A percentile compares a stretch with the other conserved stretches of the same genome.
These are phyloP conservation scores for Eupithecia insigniata DNA, from an alignment of 2,888 invertebrate genomes.

Conservation along the genomic window DNA sequence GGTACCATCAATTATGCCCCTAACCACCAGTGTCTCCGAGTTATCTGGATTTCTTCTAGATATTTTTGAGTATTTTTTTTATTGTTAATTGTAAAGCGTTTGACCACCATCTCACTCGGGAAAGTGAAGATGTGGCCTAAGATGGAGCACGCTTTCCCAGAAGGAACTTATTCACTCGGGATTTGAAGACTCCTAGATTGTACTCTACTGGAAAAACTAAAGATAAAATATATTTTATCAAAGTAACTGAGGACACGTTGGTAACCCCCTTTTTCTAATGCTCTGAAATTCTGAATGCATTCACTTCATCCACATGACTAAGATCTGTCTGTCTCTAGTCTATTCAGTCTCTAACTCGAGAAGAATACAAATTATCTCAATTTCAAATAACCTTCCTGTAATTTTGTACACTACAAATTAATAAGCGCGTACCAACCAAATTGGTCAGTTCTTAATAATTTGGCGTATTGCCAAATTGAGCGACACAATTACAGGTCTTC, in stretches of 20 bases:
- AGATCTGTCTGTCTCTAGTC: background rate
- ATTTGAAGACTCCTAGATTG: too few relatives aligned
- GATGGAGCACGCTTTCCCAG: too few relatives aligned
- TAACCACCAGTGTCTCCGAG: background rate
- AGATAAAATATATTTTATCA: too few relatives aligned
- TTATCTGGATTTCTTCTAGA: background rate
- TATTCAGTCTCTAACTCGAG: background rate
- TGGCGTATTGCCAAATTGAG: conserved; percentile 57
- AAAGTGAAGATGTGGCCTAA: too few relatives aligned
- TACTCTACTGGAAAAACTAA: too few relatives aligned
- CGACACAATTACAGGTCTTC: conserved; percentile 52
- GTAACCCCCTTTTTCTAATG: background rate
- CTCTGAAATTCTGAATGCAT: too few relatives aligned
- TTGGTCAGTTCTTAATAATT: conserved; percentile 59
- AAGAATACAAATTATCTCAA: background rate
- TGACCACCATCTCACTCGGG: too few relatives aligned
- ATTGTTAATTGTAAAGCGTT: too few relatives aligned
- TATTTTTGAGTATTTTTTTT: too few relatives aligned
- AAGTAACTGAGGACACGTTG: background rate
- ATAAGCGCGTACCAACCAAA: conserved; percentile 44
- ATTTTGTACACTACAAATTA: conserved; percentile 34
- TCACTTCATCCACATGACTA: background rate
- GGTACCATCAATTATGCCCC: background rate
- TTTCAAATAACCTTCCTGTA: conserved; percentile 22
- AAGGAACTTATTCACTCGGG: too few relatives aligned